Percentiles rank a stretch among this genome's conserved stretches.
Conservation (phyloP, 2,888 invertebrate genomes). For the Hanleya hanleyi region DNA sequence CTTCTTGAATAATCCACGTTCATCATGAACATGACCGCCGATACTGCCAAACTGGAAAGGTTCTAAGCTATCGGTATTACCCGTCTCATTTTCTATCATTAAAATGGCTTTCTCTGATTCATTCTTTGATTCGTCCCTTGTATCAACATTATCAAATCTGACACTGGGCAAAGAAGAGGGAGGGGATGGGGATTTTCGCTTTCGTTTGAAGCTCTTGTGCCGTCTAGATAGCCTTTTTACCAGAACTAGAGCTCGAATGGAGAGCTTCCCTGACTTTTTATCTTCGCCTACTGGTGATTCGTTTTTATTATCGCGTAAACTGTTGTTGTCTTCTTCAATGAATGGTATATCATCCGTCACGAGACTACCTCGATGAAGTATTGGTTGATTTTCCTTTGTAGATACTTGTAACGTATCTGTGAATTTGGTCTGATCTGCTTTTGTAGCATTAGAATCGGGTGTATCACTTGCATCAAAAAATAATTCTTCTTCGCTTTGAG, state of each 20-base stretch:
- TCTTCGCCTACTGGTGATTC: neutral
- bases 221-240: neutral
- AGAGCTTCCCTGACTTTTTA: neutral
- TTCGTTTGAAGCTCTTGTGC: neutral
- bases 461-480: neutral
- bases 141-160: neutral
- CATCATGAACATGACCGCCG: conserved; percentile 22
- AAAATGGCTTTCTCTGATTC: neutral
- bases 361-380: neutral
- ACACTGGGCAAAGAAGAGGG: neutral
- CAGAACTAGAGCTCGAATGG: neutral
- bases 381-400: neutral
- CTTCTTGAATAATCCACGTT: conserved; percentile 43
- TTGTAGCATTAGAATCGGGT: neutral
- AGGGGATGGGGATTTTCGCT: neutral
- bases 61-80: neutral
- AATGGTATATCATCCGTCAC: neutral
- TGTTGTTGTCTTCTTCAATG: neutral
- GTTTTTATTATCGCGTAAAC: too few relatives aligned
- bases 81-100: neutral
- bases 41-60: neutral
- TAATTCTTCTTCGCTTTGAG: neutral
- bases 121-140: neutral
- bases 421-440: too few relatives aligned
- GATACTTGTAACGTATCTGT: too few relatives aligned